phyloP scores from a whole-genome alignment of 1,140 invertebrate genomes.

The Sitodiplosis mosellana region DNA sequence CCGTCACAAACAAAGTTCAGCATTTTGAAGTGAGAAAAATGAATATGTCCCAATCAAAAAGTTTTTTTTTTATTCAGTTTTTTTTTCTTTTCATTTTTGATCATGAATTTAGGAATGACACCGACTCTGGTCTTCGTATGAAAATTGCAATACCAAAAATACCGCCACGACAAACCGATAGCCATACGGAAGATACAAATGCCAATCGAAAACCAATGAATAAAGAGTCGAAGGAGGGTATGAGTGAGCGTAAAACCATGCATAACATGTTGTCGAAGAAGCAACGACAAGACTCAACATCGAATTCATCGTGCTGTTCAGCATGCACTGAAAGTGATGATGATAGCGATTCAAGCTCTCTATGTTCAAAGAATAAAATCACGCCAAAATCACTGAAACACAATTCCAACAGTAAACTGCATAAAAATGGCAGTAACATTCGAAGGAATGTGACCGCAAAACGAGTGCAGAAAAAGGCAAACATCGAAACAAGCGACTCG shows the following conservation, averaged over 20 bases:
- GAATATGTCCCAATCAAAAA: background rate
- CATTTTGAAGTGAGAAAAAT: background rate
- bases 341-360: background rate
- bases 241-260: background rate
- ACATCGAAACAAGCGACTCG: background rate
- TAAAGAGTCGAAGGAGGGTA: background rate
- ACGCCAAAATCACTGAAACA: background rate
- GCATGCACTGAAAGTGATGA: background rate
- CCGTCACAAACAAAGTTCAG: background rate
- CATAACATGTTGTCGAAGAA: background rate
- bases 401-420: background rate
- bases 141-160: slow-evolving; percentile 1
- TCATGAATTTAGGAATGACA: background rate
- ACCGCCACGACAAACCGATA: background rate
- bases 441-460: background rate
- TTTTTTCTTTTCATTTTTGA: background rate
- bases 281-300: background rate
- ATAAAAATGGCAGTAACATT: background rate
- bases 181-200: background rate
- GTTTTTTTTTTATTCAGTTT: background rate
- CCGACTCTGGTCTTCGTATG: slow-evolving; percentile 2
- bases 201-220: slow-evolving; percentile 1
- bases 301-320: slow-evolving; percentile 1
- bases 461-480: background rate
- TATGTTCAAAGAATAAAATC: too few relatives aligned